A percentile compares a stretch with the other conserved stretches of the same genome.
phyloP scores from a whole-genome alignment of 2,888 invertebrate genomes.

The Norana najaformis region DNA sequence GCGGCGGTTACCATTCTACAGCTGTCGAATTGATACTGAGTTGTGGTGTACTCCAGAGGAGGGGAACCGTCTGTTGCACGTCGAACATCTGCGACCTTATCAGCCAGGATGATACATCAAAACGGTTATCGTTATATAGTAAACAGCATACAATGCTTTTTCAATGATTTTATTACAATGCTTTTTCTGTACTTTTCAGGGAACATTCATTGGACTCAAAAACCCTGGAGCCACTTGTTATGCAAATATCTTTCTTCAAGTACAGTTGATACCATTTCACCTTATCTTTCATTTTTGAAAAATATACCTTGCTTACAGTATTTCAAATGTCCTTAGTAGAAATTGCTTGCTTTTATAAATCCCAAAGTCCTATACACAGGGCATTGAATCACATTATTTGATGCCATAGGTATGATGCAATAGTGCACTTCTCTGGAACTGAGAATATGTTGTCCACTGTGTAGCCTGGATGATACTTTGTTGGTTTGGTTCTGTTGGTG shows the following conservation, averaged over 20 bases:
- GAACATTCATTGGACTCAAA: slow-evolving; percentile 68
- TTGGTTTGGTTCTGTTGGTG: background rate
- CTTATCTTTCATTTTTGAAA: background rate
- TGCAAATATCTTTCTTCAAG: slow-evolving; percentile 69
- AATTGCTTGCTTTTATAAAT: no score
- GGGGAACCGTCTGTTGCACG: no score
- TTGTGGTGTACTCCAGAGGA: no score
- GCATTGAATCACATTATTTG: no score
- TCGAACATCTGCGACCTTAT: no score
- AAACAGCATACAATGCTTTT: background rate
- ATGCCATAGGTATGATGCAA: background rate
- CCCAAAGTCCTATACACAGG: background rate
- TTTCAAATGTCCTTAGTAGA: background rate
- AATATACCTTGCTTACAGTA: background rate
- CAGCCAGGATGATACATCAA: background rate
- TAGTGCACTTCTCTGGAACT: background rate
- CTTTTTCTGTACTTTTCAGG: slow-evolving; percentile 45
- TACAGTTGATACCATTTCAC: slow-evolving; percentile 40
- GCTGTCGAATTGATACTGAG: no score
- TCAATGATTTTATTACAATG: no score
- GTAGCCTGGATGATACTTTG: background rate
- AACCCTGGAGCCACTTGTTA: slow-evolving; percentile 73
- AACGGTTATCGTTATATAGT: background rate
- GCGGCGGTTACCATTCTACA: no score
- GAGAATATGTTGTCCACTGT: background rate